Percentiles rank a stretch among this genome's conserved stretches.
Conservation (phyloP, 2,888 invertebrate genomes). For the Cephus sareptanus region DNA sequence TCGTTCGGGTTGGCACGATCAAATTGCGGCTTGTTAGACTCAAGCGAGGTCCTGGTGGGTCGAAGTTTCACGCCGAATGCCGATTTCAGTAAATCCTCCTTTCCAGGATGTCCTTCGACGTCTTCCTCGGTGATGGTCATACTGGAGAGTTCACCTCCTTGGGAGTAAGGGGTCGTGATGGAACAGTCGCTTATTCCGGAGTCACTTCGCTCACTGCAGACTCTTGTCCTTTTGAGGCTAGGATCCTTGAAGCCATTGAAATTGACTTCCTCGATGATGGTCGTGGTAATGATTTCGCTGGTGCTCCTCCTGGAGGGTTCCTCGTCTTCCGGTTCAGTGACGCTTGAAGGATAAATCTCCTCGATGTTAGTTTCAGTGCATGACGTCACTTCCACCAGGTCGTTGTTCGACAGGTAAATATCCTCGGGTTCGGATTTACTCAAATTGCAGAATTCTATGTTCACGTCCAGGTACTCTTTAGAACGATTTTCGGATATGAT, state of each 20-base stretch:
- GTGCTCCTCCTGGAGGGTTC: constrained; percentile 12
- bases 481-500: constrained; percentile 5
- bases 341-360: constrained; percentile 15
- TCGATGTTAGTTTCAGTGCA: background rate
- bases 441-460: constrained; percentile 18
- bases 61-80: constrained; percentile 13
- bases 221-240: constrained; percentile 24
- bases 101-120: background rate
- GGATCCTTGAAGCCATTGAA: constrained; percentile 16
- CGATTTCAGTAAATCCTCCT: constrained; percentile 10
- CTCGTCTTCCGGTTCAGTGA: constrained; percentile 16
- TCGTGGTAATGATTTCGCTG: constrained; percentile 9
- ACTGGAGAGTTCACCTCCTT: constrained; percentile 19
- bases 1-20: too few species aligned
- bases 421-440: constrained; percentile 20
- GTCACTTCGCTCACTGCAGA: constrained; percentile 55
- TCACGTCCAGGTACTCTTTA: constrained; percentile 9
- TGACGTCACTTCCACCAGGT: constrained; percentile 10
- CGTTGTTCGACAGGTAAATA: constrained; percentile 17
- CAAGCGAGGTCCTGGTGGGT: background rate
- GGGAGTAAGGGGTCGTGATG: constrained; percentile 13
- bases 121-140: constrained; percentile 18
- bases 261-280: constrained; percentile 10
- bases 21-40: background rate
- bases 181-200: constrained; percentile 58